phyloP scores from a whole-genome alignment of 2,113 vertebrate genomes.

The Aldabrachelys gigantea region DNA sequence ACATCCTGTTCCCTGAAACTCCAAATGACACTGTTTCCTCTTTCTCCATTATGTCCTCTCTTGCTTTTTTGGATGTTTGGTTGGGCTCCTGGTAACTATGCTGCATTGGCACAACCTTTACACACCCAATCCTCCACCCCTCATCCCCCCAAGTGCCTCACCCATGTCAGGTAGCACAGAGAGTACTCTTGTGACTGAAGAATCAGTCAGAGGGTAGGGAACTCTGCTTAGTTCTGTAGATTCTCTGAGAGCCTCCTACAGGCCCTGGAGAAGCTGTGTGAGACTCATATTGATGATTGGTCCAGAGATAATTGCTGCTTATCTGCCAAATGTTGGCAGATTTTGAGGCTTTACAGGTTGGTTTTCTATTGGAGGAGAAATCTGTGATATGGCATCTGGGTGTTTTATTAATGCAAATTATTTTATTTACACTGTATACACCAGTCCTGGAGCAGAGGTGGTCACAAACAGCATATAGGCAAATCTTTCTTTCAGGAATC shows the following conservation, averaged over 20 bases:
- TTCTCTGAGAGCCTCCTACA: accelerated
- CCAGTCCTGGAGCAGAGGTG: accelerated
- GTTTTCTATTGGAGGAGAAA: not conserved
- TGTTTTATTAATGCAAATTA: not conserved
- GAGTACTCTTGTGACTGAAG: not conserved
- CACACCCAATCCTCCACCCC: not conserved
- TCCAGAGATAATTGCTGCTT: not conserved
- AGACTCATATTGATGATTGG: not conserved
- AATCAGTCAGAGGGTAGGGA: not conserved
- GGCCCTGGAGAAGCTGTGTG: not conserved
- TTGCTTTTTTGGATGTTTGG: not conserved
- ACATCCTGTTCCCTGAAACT: not conserved
- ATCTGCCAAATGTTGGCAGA: accelerated
- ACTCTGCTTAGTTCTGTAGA: not conserved
- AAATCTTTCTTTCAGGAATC: not conserved
- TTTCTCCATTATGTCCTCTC: not conserved
- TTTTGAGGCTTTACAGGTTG: not conserved
- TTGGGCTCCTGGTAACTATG: not conserved
- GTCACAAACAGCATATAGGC: not conserved
- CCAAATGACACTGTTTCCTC: not conserved
- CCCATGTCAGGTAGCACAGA: accelerated
- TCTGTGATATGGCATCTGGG: not conserved
- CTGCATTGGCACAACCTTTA: not conserved
- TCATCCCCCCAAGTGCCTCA: not conserved
- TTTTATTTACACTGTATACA: not conserved